Conservation (phyloP, 2,888 invertebrate genomes). For the Chymomyza amoena region DNA sequence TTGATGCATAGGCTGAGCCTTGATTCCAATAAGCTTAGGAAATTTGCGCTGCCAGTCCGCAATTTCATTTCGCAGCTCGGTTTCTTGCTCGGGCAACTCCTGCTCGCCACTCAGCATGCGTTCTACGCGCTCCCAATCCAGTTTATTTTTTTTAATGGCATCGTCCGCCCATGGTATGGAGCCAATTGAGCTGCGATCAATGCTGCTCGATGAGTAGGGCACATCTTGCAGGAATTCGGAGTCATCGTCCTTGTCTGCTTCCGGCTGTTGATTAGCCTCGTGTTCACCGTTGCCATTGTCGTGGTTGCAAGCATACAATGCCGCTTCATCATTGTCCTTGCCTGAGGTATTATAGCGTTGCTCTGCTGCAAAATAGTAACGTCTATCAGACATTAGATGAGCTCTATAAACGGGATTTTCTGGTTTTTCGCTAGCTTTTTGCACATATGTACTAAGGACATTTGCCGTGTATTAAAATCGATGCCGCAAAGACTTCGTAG, state of each 20-base stretch:
- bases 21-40: constrained; percentile 61
- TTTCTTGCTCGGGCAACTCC: constrained; percentile 58
- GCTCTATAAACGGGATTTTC: constrained; percentile 54
- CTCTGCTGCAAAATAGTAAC: constrained; percentile 57
- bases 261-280: constrained; percentile 35
- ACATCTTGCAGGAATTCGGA: constrained; percentile 74
- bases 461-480: constrained; percentile 51
- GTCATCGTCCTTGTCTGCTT: constrained; percentile 66
- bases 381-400: constrained; percentile 62
- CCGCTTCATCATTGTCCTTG: constrained; percentile 43
- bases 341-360: constrained; percentile 46
- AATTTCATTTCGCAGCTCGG: constrained; percentile 75
- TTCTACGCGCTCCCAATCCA: constrained; percentile 78
- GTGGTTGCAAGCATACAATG: constrained; percentile 44
- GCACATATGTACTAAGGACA: constrained; percentile 25
- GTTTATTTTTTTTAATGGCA: constrained; percentile 78
- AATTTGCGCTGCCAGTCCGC: constrained; percentile 77
- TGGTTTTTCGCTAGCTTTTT: constrained; percentile 27
- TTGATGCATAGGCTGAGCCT: constrained; percentile 40
- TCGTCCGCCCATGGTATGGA: constrained; percentile 79
- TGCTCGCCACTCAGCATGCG: constrained; percentile 75
- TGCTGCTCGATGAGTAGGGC: constrained; percentile 76
- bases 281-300: constrained; percentile 34
- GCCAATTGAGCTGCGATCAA: constrained; percentile 77
- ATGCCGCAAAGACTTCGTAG: constrained; percentile 45